phyloP scores from a whole-genome alignment of 2,888 invertebrate species.

The Dolichopus griseipennis region DNA sequence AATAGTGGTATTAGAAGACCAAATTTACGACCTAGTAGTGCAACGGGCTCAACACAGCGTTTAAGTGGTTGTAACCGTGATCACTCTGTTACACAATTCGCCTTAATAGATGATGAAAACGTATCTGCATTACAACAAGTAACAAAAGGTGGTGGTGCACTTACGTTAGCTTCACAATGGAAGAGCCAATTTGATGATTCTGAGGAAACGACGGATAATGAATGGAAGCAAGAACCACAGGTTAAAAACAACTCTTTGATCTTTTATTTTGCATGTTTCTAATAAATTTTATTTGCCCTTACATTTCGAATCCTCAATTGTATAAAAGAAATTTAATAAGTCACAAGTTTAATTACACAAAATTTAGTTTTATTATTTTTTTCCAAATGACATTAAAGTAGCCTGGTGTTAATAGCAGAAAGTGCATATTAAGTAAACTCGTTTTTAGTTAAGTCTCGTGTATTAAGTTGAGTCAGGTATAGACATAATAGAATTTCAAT shows the following conservation, averaged over 20 bases:
- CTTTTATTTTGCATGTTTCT: too few species aligned
- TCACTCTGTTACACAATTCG: constrained; percentile 81
- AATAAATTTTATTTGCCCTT: too few species aligned
- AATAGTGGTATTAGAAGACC: constrained; percentile 34
- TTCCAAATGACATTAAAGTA: too few species aligned
- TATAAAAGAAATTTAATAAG: too few species aligned
- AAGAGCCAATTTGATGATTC: constrained; percentile 94
- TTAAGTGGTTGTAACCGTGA: constrained; percentile 53
- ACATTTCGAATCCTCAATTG: too few species aligned
- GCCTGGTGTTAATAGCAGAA: too few species aligned
- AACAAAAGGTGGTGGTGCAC: constrained; percentile 77
- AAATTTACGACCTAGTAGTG: constrained; percentile 34
- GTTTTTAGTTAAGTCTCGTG: too few species aligned
- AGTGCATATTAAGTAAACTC: too few species aligned
- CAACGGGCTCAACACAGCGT: constrained; percentile 28
- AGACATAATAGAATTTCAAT: too few species aligned
- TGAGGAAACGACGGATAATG: constrained; percentile 88
- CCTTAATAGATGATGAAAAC: constrained; percentile 87
- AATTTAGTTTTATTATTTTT: too few species aligned
- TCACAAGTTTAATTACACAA: too few species aligned
- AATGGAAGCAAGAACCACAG: constrained; percentile 77
- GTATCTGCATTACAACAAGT: constrained; percentile 82
- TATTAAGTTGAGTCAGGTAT: too few species aligned
- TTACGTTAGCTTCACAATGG: constrained; percentile 89
- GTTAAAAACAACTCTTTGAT: constrained; percentile 23